A percentile compares a stretch with the other conserved stretches of the same genome.
Conservation (phyloP, 2,888 invertebrate species). For the Spisula solida region DNA sequence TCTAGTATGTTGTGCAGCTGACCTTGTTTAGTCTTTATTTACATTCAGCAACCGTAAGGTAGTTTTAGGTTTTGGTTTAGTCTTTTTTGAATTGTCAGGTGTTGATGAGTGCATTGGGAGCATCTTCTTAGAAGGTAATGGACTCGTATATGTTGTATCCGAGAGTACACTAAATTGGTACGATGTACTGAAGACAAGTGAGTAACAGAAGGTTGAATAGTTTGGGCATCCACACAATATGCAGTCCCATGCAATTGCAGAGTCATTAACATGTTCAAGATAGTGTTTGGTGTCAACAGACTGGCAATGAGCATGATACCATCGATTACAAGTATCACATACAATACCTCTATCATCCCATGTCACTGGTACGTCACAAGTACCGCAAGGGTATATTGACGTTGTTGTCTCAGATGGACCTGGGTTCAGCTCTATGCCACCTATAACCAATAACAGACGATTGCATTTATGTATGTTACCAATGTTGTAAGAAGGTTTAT, state of each 20-base stretch:
- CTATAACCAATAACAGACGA: no score
- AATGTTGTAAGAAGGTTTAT: no score
- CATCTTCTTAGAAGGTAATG: constrained; percentile 1
- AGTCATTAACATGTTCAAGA: constrained; percentile 4
- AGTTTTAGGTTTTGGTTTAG: not conserved
- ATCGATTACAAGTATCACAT: no score
- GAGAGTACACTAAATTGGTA: constrained; percentile 28
- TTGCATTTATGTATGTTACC: no score
- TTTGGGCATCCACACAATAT: no score
- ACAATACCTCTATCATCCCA: no score
- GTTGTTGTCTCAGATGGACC: no score
- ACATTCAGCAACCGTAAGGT: constrained; percentile 26
- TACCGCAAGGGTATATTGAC: no score
- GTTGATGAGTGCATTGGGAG: constrained; percentile 34
- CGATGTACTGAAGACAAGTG: constrained; percentile 19
- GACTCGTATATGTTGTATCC: constrained; percentile 26
- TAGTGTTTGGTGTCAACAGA: no score
- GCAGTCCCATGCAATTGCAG: not conserved
- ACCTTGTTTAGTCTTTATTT: constrained; percentile 32
- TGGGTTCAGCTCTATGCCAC: no score
- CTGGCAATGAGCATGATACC: no score
- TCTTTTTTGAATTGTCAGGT: constrained; percentile 30
- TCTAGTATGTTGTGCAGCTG: constrained; percentile 26
- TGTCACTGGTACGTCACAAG: no score
- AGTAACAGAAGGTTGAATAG: constrained; percentile 21